Conservation (phyloP, 2,797 vertebrate species). For the Pipistrellus nathusii region DNA sequence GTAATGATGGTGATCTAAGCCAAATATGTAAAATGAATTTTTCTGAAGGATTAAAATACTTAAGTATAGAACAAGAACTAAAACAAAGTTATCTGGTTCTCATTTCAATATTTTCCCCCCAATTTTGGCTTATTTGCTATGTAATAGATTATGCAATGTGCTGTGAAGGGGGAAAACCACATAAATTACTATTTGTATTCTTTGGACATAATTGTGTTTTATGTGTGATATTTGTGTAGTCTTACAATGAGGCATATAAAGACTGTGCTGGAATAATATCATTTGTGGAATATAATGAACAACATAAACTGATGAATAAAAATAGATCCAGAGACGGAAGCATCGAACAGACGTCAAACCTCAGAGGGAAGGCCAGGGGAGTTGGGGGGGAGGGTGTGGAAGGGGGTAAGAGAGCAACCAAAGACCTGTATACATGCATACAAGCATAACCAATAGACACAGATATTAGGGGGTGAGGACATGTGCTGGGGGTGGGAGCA, state of each 20-base stretch:
- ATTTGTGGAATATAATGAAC: too few relatives aligned
- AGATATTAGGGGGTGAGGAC: too few relatives aligned
- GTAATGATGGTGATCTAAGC: not conserved
- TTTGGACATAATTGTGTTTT: slow-evolving; percentile 70
- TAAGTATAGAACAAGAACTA: not conserved
- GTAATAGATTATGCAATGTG: slow-evolving; percentile 66
- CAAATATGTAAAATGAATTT: not conserved
- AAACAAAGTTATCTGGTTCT: not conserved
- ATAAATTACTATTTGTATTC: slow-evolving; percentile 62
- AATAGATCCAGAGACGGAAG: too few relatives aligned
- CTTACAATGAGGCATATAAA: slow-evolving; percentile 61
- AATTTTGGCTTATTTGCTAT: slow-evolving; percentile 8
- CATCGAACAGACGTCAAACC: too few relatives aligned
- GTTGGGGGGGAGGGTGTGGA: too few relatives aligned
- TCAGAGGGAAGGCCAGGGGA: too few relatives aligned
- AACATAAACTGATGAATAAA: too few relatives aligned
- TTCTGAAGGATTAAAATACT: not conserved
- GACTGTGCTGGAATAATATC: not conserved
- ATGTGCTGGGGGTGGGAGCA: too few relatives aligned
- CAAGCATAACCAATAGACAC: too few relatives aligned
- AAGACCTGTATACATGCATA: too few relatives aligned
- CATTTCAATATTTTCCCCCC: not conserved
- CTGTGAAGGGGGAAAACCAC: slow-evolving; percentile 67
- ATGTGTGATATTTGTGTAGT: slow-evolving; percentile 73
- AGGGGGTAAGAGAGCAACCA: too few relatives aligned